These are phyloP conservation scores for Rhinoptilus africanus DNA, from an alignment of 2,113 vertebrate species.

Conservation along the genomic window DNA sequence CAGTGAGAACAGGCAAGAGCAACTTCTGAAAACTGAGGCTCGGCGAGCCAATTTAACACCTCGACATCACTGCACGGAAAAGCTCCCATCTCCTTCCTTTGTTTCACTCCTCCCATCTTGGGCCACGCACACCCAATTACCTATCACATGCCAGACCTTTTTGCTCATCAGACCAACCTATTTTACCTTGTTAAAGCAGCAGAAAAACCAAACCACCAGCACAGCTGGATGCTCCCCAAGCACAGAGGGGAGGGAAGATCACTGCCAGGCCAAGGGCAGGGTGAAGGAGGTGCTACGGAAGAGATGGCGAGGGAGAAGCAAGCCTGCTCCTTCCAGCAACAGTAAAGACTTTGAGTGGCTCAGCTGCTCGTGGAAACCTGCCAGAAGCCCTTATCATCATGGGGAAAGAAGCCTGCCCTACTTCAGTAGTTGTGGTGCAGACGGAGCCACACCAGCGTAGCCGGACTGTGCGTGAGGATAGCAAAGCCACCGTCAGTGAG, in stretches of 20 bases:
- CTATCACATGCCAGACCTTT: accelerated
- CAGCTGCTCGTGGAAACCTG: background rate
- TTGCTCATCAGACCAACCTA: background rate
- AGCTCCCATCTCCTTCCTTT: background rate
- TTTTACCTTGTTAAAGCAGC: background rate
- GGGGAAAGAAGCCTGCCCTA: background rate
- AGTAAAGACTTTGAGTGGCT: background rate
- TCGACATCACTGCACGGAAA: background rate
- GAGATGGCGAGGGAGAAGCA: background rate
- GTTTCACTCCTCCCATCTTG: background rate
- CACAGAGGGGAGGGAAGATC: accelerated
- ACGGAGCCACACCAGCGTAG: background rate
- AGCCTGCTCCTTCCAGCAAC: background rate
- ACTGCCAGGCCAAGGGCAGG: background rate
- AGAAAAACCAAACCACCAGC: background rate
- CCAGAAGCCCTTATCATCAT: background rate
- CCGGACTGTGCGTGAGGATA: background rate
- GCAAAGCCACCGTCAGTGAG: background rate
- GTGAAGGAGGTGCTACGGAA: background rate
- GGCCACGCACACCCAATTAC: background rate
- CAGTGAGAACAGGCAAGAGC: background rate
- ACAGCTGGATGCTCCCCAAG: background rate
- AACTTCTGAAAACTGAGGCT: background rate
- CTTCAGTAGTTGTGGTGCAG: background rate
- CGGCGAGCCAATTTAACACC: background rate